Base-by-base conservation (phyloP, 35 echinoderm and acorn worm species). In the Anneissia japonica region DNA sequence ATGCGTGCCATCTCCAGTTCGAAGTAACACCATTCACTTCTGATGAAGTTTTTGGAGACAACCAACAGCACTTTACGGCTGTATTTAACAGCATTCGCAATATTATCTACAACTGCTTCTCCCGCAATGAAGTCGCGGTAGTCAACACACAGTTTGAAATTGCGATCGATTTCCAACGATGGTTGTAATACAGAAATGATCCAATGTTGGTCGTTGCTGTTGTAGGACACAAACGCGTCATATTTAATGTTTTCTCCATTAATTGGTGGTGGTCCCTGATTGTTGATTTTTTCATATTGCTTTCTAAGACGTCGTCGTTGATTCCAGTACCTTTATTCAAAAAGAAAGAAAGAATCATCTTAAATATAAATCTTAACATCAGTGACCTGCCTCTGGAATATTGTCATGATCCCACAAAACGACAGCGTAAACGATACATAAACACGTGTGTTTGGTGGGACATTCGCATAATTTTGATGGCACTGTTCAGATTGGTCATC, bases 11-110 rank as follows among this genome's bases (percentile, higher is more conserved):
- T 81, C 38, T 81, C 79, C 79, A 81, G 35, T 40, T 81, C 79
- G 40, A 81, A 81, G 79, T 81, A 81, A 40, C 79, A 81, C 79
- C 79, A 81, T 26, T 81, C 79, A 81, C 79, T 81, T 26, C 40
- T 81, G 6, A 32, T 37, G 30, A 81, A 81, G 79, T 39, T 81
- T 37, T 17, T 36, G 16, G 34, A 38, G 9, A 81, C n/a, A 0
- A 81, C 36, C 2, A 81, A 19, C 17, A 81, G 38, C 13, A 39
- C 38, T 37, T 81, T 81, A 39, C 79, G 38, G 37, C 79, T 81
- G 6, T 81, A 36, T 39, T 81, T 36, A 11, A 81, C 38, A 40
- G 35, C 38, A 39, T 81, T 39, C 9, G 38, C 17, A 16, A 81
- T 81, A 26, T 81, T 81, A 28, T 81, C 31, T 39, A 81, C 37